Base-by-base conservation (phyloP, 2,888 invertebrate genomes). In the Thera britannica region DNA sequence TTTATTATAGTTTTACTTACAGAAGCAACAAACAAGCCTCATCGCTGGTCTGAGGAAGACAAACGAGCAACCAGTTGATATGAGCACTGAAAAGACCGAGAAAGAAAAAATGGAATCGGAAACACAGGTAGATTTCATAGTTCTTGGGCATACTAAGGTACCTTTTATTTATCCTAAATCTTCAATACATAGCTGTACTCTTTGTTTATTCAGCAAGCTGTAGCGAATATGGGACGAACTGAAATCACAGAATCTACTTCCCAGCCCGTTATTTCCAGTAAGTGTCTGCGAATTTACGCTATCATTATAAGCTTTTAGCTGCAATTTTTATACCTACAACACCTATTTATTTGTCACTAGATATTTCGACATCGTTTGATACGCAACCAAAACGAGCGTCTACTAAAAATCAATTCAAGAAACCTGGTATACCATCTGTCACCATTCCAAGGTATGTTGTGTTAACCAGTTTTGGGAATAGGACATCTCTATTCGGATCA, bases 1-100 rank as follows among this genome's bases (percentile, higher is more conserved):
- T 51, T 58, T 57, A 23, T 46, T 62, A 8, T 12, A 23, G 23
- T 23, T 23, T 23, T 23, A 9, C 52, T 58, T 49, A 66, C 90
- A 98, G 98, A 98, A 98, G 89, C 98, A 98, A 88, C 98, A 98
- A 92, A 98, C 98, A 70, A 98, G 98, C 83, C 92, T 99, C 12
- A 97, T 99, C 60, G 98, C 98, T 3, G 98, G 98, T 7, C 90
- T 99, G 63, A 94, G 99, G 62, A 98, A 98, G 38, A 97, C 97
- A 0, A 97, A 97, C 79, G 97, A 97, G 83, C 93, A 95, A 72
- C 90, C 94, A 9, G 88, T 94, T 0, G 94, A 95, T 60, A 92
- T 95, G 75, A 95, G 94, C 77, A 92, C 94, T 51, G 94, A 94
- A 60, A 97, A 97, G 80, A 95, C 95, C 61, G 93, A 96, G 94